Conservation (phyloP, 2,113 vertebrate genomes). For the Aptenodytes forsteri region DNA sequence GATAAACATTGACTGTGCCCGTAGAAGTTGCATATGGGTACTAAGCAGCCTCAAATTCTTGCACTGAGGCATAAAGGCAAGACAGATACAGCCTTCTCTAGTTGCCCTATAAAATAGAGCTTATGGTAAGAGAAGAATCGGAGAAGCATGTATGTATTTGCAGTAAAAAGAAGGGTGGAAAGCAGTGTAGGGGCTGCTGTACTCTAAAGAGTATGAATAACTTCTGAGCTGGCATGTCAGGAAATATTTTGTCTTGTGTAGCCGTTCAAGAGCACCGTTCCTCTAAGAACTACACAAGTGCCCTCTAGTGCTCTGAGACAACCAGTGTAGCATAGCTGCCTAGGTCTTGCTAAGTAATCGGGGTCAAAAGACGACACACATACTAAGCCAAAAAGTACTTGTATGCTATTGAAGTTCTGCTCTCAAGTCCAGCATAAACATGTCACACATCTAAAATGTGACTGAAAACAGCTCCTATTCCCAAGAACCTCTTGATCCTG, state of each 20-base stretch:
- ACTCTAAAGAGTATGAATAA: neutral
- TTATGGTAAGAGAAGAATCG: neutral
- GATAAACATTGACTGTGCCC: neutral
- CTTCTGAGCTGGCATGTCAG: neutral
- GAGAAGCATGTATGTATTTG: neutral
- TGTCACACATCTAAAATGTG: rapidly evolving
- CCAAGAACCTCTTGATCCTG: neutral
- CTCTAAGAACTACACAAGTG: constrained; percentile 4
- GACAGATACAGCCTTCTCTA: neutral
- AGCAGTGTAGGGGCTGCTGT: rapidly evolving
- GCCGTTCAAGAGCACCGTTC: neutral
- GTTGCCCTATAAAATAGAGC: neutral
- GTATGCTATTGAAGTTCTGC: neutral
- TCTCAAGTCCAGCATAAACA: neutral
- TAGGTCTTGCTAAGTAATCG: neutral
- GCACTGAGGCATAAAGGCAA: neutral
- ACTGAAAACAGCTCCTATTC: neutral
- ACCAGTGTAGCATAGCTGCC: neutral
- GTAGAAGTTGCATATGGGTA: neutral
- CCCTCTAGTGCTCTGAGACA: constrained; percentile 40
- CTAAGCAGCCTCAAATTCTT: neutral
- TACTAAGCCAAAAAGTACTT: neutral
- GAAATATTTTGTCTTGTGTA: neutral
- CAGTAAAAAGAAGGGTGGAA: neutral
- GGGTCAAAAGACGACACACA: neutral